phyloP scores from a whole-genome alignment of 2,797 vertebrate species.

The Galago senegalensis region DNA sequence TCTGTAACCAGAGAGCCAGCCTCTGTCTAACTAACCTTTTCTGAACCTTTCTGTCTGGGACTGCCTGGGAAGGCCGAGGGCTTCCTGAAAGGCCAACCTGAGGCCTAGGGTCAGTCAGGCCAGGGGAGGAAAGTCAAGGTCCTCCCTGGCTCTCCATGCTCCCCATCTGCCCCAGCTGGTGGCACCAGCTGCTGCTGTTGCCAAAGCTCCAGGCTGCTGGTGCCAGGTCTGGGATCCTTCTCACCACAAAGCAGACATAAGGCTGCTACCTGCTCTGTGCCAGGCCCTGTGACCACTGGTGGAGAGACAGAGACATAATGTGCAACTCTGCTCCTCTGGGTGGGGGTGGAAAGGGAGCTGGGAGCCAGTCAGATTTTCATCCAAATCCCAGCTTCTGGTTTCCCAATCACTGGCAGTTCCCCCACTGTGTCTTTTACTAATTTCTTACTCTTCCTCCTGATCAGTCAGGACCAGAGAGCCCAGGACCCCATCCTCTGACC shows the following conservation, averaged over 20 bases:
- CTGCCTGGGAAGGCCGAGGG: too few species aligned
- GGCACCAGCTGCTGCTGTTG: not conserved
- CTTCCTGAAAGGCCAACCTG: not conserved
- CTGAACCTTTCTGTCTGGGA: not conserved
- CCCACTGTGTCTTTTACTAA: not conserved
- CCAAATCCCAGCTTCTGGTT: not conserved
- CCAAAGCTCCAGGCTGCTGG: not conserved
- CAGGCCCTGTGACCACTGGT: not conserved
- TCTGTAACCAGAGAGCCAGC: rapidly evolving
- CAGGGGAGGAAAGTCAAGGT: not conserved
- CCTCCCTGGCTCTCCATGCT: not conserved
- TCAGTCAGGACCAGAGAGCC: not conserved
- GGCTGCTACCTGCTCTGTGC: not conserved
- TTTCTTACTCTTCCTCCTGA: not conserved
- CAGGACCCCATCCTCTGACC: not conserved
- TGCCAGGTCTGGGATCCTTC: not conserved
- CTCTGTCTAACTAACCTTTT: not conserved
- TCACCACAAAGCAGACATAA: not conserved
- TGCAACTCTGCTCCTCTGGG: not conserved
- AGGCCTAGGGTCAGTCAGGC: not conserved
- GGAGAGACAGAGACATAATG: not conserved
- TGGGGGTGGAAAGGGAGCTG: not conserved
- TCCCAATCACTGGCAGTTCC: not conserved
- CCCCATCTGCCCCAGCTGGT: not conserved
- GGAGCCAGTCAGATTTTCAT: not conserved